Base-by-base conservation (phyloP, 2,797 vertebrate species). In the Chloroceryle amazona region DNA sequence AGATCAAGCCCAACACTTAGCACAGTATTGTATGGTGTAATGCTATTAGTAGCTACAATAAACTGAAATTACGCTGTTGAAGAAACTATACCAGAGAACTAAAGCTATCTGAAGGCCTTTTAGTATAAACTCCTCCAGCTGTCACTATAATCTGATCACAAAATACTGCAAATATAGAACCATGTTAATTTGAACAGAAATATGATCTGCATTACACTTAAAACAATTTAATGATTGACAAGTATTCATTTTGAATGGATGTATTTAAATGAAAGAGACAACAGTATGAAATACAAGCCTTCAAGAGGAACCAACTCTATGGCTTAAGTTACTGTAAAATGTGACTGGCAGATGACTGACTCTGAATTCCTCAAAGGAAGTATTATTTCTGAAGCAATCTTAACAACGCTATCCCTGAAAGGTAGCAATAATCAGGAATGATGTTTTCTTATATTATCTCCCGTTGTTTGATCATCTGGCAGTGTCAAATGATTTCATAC, bases 1-100 rank as follows among this genome's bases (percentile, higher is more conserved):
- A 95, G 76, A 91, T 94, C 9, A 37, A 95, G 47, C n/a, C 66
- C 44, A 91, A 84, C 31, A 84, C 83, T 93, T 96, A 88, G 90
- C 86, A 89, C 60, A 71, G 23, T 73, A 86, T 97, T 89, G 92
- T 84, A 94, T 80, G 91, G 76, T 95, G 29, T 31, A 81, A 89
- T 75, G 41, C 52, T 94, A 81, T 86, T 76, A 51, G 74, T 76
- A 71, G 47, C 67, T 84, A 73, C 95, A 94, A 95, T 79, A 84
- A 81, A 87, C 71, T 20, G 39, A 70, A 93, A 86, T 70, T 28
- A 70, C 81, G 33, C 57, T 22, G 82, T 13, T 85, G 49, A 94
- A 81, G 44, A 89, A 96, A 73, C 33, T 46, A 20, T 20, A 73
- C 9, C 11, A 51, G 44, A 80, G 61, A 93, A 85, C 41, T 71